These are phyloP conservation scores for Pantherophis vulpinus DNA, from an alignment of 2,797 vertebrate species.

Conservation along the genomic window DNA sequence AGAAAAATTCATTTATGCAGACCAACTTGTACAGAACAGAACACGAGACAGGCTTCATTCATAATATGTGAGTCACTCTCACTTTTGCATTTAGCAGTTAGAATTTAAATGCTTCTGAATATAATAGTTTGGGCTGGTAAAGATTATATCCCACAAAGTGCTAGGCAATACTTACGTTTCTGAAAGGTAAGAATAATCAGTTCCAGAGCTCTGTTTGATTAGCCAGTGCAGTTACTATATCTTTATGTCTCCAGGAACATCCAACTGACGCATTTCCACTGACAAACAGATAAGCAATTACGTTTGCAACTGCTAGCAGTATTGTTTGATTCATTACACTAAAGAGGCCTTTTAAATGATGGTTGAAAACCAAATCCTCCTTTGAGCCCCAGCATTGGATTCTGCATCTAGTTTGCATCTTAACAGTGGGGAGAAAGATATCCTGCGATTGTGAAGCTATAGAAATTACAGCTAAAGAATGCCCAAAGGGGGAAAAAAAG, in stretches of 20 bases:
- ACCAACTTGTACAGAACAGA: conserved; percentile 50
- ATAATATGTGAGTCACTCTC: conserved; percentile 8
- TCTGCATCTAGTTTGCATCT: neutral
- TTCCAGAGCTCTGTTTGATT: conserved; percentile 23
- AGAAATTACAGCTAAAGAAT: conserved; percentile 24
- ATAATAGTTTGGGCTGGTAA: neutral
- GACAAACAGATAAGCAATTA: neutral
- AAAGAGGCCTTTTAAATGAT: neutral
- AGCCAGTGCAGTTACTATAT: neutral
- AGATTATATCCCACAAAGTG: conserved; percentile 43
- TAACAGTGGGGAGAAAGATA: neutral
- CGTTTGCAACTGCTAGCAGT: neutral
- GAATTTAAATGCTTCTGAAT: neutral
- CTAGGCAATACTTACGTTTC: neutral
- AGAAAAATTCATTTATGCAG: conserved; percentile 45
- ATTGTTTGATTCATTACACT: neutral
- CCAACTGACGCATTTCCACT: neutral
- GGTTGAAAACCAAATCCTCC: neutral
- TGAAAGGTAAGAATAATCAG: conserved; percentile 1
- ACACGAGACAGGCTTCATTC: conserved; percentile 51
- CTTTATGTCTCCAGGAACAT: conserved; percentile 10
- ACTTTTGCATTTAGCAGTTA: neutral
- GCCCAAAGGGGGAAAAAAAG: conserved; percentile 27
- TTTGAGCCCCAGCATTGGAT: neutral
- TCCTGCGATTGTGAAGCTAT: neutral